phyloP scores from a whole-genome alignment of 2,888 invertebrate genomes.

The Terebella lapidaria region DNA sequence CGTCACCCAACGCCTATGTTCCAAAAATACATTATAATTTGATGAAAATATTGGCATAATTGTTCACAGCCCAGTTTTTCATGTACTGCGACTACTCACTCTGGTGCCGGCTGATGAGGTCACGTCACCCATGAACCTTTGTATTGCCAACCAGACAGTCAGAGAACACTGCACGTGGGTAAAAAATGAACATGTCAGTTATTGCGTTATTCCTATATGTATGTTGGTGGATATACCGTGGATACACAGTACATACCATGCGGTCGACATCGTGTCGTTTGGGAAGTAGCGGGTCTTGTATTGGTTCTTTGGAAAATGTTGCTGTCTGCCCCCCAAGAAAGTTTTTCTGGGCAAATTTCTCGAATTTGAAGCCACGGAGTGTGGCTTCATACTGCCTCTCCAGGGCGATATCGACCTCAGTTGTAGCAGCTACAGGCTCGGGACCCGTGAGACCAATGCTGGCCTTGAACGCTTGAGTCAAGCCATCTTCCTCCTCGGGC shows the following conservation, averaged over 20 bases:
- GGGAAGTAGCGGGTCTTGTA: slow-evolving; percentile 2
- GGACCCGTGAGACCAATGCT: slow-evolving; percentile 21
- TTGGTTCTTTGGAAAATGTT: slow-evolving; percentile 16
- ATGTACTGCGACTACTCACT: no score
- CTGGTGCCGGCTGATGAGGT: no score
- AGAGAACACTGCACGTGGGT: background rate
- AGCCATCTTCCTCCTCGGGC: slow-evolving; percentile 25
- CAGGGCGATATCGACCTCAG: slow-evolving; percentile 12
- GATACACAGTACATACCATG: background rate
- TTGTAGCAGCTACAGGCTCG: slow-evolving; percentile 2
- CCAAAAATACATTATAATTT: no score
- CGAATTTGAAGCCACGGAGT: slow-evolving; percentile 7
- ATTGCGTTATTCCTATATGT: no score
- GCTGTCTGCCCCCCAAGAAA: slow-evolving; percentile 10
- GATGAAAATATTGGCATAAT: no score
- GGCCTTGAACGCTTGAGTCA: slow-evolving; percentile 27
- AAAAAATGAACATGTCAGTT: background rate
- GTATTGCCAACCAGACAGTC: background rate
- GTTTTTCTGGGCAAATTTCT: slow-evolving; percentile 18
- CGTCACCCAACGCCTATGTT: no score
- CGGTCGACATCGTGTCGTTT: background rate
- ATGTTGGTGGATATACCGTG: no score
- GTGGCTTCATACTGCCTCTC: slow-evolving; percentile 15
- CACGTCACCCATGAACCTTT: slow-evolving; percentile 2
- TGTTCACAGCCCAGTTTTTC: no score